Evolutionary conservation across 2,113 vertebrate genomes (phyloP).

Genomic region (Irena cyanogastra): DNA sequence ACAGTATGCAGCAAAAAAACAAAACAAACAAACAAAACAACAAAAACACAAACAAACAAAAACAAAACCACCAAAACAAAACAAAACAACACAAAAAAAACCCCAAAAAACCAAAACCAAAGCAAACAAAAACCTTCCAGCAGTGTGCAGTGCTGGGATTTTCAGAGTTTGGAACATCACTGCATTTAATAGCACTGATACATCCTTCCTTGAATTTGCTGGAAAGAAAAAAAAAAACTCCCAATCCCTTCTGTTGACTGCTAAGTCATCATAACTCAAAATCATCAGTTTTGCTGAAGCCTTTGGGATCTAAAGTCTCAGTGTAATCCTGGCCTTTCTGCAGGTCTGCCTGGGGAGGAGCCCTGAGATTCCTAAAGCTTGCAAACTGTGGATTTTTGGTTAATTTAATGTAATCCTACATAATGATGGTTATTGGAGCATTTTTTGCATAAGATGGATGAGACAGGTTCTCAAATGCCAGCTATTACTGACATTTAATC

Average conservation of each 20-base stretch:
- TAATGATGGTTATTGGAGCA: slow-evolving; percentile 64
- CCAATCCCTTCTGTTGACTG: not conserved
- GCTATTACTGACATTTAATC: slow-evolving; percentile 65
- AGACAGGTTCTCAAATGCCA: slow-evolving; percentile 58
- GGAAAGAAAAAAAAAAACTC: not conserved
- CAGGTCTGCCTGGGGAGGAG: not conserved
- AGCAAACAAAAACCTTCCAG: not conserved
- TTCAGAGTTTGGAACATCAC: not conserved
- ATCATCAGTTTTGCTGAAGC: not conserved
- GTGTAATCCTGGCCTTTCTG: not conserved
- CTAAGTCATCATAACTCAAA: not conserved
- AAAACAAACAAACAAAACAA: too few species aligned
- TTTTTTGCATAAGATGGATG: slow-evolving; percentile 52
- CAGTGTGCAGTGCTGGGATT: not conserved
- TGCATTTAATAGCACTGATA: not conserved
- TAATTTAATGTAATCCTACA: slow-evolving; percentile 53
- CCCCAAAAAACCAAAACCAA: not conserved
- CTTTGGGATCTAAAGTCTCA: not conserved
- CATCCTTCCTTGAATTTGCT: not conserved
- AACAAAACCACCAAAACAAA: too few species aligned
- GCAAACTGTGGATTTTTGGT: slow-evolving; percentile 3
- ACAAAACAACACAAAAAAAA: not conserved
- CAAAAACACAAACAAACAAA: not conserved
- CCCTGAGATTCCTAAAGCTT: not conserved
- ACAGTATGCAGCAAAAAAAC: not conserved